A percentile compares a stretch with the other conserved stretches of the same genome.
phyloP scores from a whole-genome alignment of 2,797 vertebrate species.

The Protosalanx chinensis region DNA sequence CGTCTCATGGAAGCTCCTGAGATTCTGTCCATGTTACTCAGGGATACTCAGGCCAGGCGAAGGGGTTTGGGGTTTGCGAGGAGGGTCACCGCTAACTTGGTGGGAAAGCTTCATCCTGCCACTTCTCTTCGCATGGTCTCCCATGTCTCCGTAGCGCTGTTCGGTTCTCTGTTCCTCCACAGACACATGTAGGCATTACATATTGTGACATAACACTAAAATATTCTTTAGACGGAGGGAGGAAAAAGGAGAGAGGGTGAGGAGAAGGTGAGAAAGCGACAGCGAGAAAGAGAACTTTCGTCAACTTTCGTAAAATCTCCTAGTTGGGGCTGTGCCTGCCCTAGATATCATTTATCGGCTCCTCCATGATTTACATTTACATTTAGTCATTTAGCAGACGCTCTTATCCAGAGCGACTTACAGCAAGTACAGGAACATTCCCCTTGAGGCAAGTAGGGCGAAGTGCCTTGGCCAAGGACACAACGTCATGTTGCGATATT shows the following conservation, averaged over 20 bases:
- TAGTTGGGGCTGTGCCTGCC: conserved; percentile 10
- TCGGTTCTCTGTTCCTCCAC: no score
- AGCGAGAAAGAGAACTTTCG: neutral
- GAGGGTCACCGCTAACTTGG: neutral
- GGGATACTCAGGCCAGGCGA: neutral
- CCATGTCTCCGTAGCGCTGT: neutral
- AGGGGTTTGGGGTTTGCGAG: neutral
- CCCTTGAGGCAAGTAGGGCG: no score
- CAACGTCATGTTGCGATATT: neutral
- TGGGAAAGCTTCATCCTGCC: neutral
- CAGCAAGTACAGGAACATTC: no score
- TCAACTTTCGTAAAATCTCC: conserved; percentile 2
- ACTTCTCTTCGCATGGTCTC: neutral
- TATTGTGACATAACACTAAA: conserved; percentile 14
- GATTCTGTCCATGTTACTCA: neutral
- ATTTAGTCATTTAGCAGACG: no score
- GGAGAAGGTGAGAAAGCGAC: neutral
- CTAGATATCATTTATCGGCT: conserved; percentile 9
- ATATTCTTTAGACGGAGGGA: neutral
- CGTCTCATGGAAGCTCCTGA: neutral
- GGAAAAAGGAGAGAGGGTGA: neutral
- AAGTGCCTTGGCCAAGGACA: no score
- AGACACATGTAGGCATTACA: neutral
- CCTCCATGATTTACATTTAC: conserved; percentile 2
- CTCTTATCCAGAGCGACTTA: no score